Percentiles rank a stretch among this genome's conserved stretches.
phyloP scores from a whole-genome alignment of 2,113 vertebrate genomes.

The Callithrix jacchus region DNA sequence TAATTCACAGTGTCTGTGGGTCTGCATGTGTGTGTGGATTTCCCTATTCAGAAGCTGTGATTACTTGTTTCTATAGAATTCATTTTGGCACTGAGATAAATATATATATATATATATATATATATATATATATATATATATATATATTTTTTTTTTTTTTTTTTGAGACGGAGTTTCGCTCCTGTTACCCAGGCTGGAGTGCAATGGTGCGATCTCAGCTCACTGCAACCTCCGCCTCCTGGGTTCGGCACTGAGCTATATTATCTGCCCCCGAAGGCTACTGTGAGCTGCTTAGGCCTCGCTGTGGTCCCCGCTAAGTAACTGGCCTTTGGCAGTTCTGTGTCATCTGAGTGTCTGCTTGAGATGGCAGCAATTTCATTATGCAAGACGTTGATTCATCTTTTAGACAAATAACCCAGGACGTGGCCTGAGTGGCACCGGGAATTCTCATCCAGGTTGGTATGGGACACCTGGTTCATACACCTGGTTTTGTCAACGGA shows the following conservation, averaged over 20 bases:
- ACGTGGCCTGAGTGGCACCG: fast-evolving
- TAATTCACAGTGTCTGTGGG: fast-evolving
- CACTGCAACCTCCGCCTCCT: no score
- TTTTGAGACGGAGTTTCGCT: no score
- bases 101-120: no score
- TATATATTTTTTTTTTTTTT: no score
- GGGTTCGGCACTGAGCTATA: no score
- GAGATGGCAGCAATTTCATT: fast-evolving
- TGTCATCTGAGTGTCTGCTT: neutral
- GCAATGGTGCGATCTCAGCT: no score
- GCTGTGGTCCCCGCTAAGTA: no score
- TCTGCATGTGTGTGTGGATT: neutral
- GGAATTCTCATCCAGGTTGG: neutral
- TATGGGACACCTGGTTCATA: fast-evolving
- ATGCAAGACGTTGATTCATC: fast-evolving
- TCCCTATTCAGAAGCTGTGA: neutral
- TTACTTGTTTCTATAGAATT: neutral
- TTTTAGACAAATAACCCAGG: no score
- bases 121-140: no score
- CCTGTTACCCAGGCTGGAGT: no score
- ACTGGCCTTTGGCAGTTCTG: fast-evolving
- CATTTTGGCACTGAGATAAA: neutral
- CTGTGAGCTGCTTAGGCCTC: fast-evolving
- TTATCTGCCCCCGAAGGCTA: neutral
- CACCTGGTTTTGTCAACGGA: neutral